Evolutionary conservation across 1,140 invertebrate genomes (phyloP), one percentile per base, ranked within the genome.

Genomic region (Saccostrea cuccullata): DNA sequence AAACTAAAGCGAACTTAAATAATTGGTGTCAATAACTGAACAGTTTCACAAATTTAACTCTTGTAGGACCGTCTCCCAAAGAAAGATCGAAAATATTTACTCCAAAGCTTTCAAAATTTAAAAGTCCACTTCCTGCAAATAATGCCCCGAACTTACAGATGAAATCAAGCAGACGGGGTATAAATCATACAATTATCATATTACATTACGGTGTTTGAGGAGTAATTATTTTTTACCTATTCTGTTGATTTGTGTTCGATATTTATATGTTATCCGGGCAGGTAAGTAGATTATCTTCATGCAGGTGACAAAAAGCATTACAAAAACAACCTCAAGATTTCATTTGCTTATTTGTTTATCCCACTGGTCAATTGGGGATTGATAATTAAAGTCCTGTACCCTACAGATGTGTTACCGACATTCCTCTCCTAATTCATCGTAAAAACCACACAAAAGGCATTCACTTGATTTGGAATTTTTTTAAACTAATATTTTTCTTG

Each of bases 261-360:
- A 64, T 77, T 30, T 77, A 77, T 77, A 30, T 11, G 23, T 77
- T 77, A 77, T 77, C 70, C 23, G 70, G 15, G 30, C 15, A 36
- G 30, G 70, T 77, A 77, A 77, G 70, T 13, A 77, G 70, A 77
- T 77, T 77, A 77, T 77, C 70, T 11, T 26, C 23, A n/a, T n/a
- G n/a, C n/a, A 77, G 23, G 70, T 77, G 26, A 47, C 47, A 47
- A 77, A 77, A 77, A 30, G 23, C 70, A 26, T 36, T 77, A 77
- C 26, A 5, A 77, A 77, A 77, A 77, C 70, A 77, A 11, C 26
- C 26, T 36, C 36, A 9, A 77, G 70, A 77, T 77, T 73, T 26
- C 12, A 73, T 23, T 36, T 77, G 47, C 58, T 64, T 64, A 64
- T 64, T 64, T 64, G 15, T 77, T 77, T 77, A 36, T 77, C 70